These are phyloP conservation scores for Diabrotica undecimpunctata DNA, from an alignment of 1,140 invertebrate genomes.

Conservation along the genomic window DNA sequence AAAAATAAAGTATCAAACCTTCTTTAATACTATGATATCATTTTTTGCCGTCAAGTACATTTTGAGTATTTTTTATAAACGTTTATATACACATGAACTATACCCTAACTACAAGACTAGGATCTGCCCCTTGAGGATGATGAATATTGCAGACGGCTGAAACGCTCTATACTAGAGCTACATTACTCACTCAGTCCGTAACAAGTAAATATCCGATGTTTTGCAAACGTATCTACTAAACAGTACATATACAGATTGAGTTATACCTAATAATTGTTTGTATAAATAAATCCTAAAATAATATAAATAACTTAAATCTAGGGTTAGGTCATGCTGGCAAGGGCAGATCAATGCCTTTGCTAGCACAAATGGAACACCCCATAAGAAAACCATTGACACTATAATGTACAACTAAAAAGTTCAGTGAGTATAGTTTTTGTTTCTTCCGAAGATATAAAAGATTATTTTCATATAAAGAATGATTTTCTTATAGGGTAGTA, in stretches of 20 bases:
- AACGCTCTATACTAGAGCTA: slow-evolving; percentile 25
- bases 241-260: slow-evolving; percentile 29
- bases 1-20: not conserved
- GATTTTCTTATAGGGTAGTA: slow-evolving; percentile 8
- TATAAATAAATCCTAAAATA: slow-evolving; percentile 19
- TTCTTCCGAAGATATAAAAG: no score
- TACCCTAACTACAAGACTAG: slow-evolving; percentile 40
- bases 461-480: no score
- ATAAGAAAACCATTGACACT: not conserved
- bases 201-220: slow-evolving; percentile 22
- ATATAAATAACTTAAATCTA: slow-evolving; percentile 39
- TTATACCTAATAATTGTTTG: slow-evolving; percentile 20
- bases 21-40: not conserved
- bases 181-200: slow-evolving; percentile 23
- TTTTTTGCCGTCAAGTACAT: slow-evolving; percentile 27
- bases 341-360: slow-evolving; percentile 27
- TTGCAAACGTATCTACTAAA: slow-evolving; percentile 31
- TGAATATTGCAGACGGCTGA: slow-evolving; percentile 16
- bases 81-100: slow-evolving; percentile 36
- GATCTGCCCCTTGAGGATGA: slow-evolving; percentile 23
- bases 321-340: slow-evolving; percentile 31
- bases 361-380: slow-evolving; percentile 25
- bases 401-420: slow-evolving; percentile 9
- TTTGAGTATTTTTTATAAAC: slow-evolving; percentile 22
- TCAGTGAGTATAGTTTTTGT: slow-evolving; percentile 12